Conservation (phyloP, 2,113 vertebrate species). For the Varanus salvator region DNA sequence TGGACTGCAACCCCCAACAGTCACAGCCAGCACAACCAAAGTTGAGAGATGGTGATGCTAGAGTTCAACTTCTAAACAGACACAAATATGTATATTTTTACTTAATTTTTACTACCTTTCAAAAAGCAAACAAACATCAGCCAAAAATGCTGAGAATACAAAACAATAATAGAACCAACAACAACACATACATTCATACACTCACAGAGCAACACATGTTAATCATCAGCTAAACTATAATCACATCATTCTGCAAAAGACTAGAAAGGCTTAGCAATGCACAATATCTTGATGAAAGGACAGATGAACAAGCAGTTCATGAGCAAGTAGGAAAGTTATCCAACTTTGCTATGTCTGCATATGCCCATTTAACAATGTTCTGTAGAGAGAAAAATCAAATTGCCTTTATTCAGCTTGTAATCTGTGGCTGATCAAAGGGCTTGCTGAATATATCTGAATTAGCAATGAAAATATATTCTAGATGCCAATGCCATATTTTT, state of each 20-base stretch:
- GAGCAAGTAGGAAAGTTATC: background rate
- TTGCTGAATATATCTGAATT: background rate
- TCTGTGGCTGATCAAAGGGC: background rate
- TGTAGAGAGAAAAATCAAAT: background rate
- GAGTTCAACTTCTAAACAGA: too few relatives aligned
- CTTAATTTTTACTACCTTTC: too few relatives aligned
- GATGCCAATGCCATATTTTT: background rate
- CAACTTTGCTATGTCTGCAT: background rate
- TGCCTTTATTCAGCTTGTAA: background rate
- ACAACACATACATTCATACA: too few relatives aligned
- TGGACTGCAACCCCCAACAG: too few relatives aligned
- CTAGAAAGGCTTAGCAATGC: background rate
- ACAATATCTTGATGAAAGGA: conserved; percentile 21
- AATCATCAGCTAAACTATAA: background rate
- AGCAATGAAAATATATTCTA: background rate
- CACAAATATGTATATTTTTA: too few relatives aligned
- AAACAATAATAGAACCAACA: too few relatives aligned
- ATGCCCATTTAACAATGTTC: background rate
- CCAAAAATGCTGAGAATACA: too few relatives aligned
- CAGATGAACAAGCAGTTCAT: background rate
- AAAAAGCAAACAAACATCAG: too few relatives aligned
- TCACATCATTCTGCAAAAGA: background rate
- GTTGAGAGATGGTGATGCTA: too few relatives aligned
- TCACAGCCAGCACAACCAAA: too few relatives aligned
- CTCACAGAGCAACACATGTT: too few relatives aligned